Conservation (phyloP, 1,140 invertebrate species). For the Hycleus phaleratus region DNA sequence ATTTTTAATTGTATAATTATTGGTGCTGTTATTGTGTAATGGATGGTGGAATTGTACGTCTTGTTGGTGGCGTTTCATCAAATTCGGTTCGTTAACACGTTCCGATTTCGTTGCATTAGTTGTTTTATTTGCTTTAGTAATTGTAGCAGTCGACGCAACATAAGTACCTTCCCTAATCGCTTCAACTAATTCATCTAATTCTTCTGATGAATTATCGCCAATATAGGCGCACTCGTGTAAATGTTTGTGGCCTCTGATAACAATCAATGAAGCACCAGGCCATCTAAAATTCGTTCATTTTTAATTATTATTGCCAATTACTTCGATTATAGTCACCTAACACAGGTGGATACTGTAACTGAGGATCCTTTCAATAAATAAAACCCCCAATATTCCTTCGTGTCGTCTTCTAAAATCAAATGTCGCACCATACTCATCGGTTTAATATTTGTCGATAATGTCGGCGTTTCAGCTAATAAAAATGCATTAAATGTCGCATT, state of each 20-base stretch:
- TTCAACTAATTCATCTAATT: conserved; percentile 56
- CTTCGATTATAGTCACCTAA: conserved; percentile 45
- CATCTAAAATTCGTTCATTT: conserved; percentile 45
- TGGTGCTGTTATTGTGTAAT: conserved; percentile 24
- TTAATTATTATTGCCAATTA: no score
- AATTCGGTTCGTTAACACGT: conserved; percentile 41
- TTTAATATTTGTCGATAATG: conserved; percentile 46
- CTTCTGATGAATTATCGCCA: conserved; percentile 67
- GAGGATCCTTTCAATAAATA: conserved; percentile 67
- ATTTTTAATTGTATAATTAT: conserved; percentile 25
- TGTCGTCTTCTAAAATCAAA: conserved; percentile 63
- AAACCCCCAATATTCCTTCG: conserved; percentile 79
- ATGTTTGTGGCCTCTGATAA: conserved; percentile 67
- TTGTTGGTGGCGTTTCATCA: conserved; percentile 43
- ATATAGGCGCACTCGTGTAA: conserved; percentile 73
- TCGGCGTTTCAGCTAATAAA: conserved; percentile 53
- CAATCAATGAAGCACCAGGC: conserved; percentile 65
- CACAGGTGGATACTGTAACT: conserved; percentile 66
- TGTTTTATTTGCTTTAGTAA: conserved; percentile 9
- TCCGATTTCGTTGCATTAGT: conserved; percentile 21
- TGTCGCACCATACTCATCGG: conserved; percentile 60
- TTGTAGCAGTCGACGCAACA: neutral
- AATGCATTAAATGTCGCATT: conserved; percentile 73
- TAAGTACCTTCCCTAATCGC: conserved; percentile 36
- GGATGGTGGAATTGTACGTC: conserved; percentile 41